Base-by-base conservation (phyloP, 2,888 invertebrate genomes). In the Yponomeuta malinellus region DNA sequence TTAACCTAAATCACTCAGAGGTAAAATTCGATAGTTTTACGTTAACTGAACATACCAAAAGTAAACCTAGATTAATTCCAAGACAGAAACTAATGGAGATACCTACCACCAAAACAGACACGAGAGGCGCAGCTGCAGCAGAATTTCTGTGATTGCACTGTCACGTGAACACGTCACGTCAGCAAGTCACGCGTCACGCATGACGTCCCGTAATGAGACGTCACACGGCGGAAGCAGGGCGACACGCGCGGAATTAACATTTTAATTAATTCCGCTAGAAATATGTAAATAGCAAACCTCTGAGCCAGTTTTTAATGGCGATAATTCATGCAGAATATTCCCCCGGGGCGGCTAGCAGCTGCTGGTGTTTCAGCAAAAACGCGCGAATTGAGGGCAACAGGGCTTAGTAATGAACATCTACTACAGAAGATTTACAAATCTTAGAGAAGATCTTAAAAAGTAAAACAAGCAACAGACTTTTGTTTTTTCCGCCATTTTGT, bases 201-300 rank as follows among this genome's bases (percentile, higher is more conserved):
- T 15, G 52, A 5, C 43, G 52, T 15, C 15, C 15, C 52, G 52
- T 59, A 59, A 59, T 59, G 52, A 59, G 52, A 59, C 52, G 52
- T 59, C 52, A 59, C 15, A 15, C 52, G 52, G 52, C 15, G 5
- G 52, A 59, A 59, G 52, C 52, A 12, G 52, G 52, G 15, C 52
- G 52, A 59, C 52, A 59, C 52, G 52, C 15, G 68, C 33, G 37
- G 48, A 68, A 68, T 48, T 43, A 68, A 10, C 64, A 64, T 64
- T 64, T 64, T 64, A 64, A 64, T 64, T 31, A 37, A 37, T 43
- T 37, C 37, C 31, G 63, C 70, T 15, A 70, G 63, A 70, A 63
- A 63, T 69, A 31, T 69, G 69, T 69, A 59, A 70, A 63, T 70
- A 59, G 12, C 15, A 8, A 59, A 59, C 52, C 52, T 15, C 52